Conservation (phyloP, 2,113 vertebrate species). For the Sander lucioperca region DNA sequence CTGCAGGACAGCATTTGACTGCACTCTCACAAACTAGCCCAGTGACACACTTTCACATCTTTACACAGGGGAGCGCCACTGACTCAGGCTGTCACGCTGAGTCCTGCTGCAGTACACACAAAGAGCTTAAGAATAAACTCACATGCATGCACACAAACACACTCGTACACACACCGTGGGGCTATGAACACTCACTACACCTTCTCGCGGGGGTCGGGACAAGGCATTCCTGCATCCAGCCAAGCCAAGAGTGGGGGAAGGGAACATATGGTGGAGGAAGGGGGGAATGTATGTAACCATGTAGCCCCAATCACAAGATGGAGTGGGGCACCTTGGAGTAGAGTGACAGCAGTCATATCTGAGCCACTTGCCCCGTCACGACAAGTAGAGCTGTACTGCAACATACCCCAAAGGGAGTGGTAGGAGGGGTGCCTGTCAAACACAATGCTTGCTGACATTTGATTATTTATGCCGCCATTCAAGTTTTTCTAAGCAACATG, state of each 20-base stretch:
- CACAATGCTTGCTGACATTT: slow-evolving; percentile 47
- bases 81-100: slow-evolving; percentile 67
- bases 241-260: slow-evolving; percentile 23
- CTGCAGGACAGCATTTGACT: slow-evolving; percentile 62
- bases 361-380: slow-evolving; percentile 48
- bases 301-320: slow-evolving; percentile 56
- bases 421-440: slow-evolving; percentile 48
- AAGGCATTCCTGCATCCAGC: slow-evolving; percentile 50
- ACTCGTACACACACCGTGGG: slow-evolving; percentile 19
- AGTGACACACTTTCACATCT: slow-evolving; percentile 82
- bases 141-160: slow-evolving; percentile 16
- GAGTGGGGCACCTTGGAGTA: slow-evolving; percentile 46
- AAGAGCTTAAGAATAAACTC: slow-evolving; percentile 22
- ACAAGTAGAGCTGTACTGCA: slow-evolving; percentile 39
- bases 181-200: slow-evolving; percentile 16
- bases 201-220: slow-evolving; percentile 36
- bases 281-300: slow-evolving; percentile 2
- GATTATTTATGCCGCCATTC: slow-evolving; percentile 66
- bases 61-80: slow-evolving; percentile 61
- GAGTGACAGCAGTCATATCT: slow-evolving; percentile 54
- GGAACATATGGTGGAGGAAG: not conserved
- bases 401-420: slow-evolving; percentile 38
- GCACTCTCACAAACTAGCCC: slow-evolving; percentile 75
- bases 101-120: slow-evolving; percentile 42
- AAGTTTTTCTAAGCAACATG: slow-evolving; percentile 60